Evolutionary conservation across 2,113 vertebrate genomes (phyloP), one percentile per base, ranked within the genome.

Genomic region (Brachypodius melanocephalos): DNA sequence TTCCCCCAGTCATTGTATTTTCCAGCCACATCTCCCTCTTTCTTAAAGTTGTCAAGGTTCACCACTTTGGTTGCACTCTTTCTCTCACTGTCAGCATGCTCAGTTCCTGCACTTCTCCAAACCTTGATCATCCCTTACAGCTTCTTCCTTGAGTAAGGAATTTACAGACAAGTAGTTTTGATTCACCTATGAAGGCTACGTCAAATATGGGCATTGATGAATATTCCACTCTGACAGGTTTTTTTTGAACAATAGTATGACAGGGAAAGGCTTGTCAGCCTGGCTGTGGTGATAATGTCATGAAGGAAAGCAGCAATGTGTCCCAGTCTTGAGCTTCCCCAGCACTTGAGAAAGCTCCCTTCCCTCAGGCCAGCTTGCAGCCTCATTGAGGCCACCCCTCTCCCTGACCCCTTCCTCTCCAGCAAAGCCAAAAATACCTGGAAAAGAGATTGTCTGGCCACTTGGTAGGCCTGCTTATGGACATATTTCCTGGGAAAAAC

Each of bases 151-250:
- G 42, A 76, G 46, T 5, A 85, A 58, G 81, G 58, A 76, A 88
- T 75, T 75, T 79, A 36, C 48, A 85, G 77, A 40, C 8, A 43
- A 82, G 18, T 38, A 49, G n/a, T 43, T 90, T 45, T 0, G 2
- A 67, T 65, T 75, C 19, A 25, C 4, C 7, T 32, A 82, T 17
- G 46, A 74, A 59, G 36, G 16, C 25, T 58, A 15, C 16, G 28
- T 72, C 57, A 63, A 38, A 43, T 43, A 29, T 31, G 55, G 46
- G 6, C 32, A 58, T 21, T 54, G 32, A 17, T 36, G 21, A 40
- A 83, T 61, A 88, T 79, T 67, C 34, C 0, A 0, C 21, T 69
- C 32, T 2, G 1, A 21, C 4, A 1, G 3, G 2, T 20, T 84
- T 91, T 74, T 25, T 75, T 89, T 20, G 20, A 78, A 25, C 55